Evolutionary conservation across 1,140 invertebrate genomes (phyloP), one percentile per base, ranked within the genome.

Genomic region (Aphidius ervi): DNA sequence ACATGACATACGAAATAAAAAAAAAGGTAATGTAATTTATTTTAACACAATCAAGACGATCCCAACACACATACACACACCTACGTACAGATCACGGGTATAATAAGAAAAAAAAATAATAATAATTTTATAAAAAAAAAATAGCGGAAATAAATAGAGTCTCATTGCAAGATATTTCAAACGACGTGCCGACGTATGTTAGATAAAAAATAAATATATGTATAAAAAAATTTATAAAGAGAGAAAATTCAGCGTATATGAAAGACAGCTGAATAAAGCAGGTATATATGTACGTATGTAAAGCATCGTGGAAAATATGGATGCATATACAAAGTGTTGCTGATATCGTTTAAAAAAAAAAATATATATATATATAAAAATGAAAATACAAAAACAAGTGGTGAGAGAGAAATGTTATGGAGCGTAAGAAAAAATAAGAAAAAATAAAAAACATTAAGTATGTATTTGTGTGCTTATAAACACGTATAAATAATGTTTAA

Each of bases 141-240:
- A 31, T 46, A 23, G 23, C 43, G 42, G 43, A 56, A 46, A 48
- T 9, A 49, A 23, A 58, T 8, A 41, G 9, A 56, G 43, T 16
- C 42, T 60, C 57, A 61, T 58, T 65, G 49, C 49, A 39, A 58
- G 46, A 46, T 64, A 58, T 64, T 58, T 61, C 56, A 61, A 61
- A 61, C 59, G 55, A 57, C 45, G 40, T 46, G 56, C 63, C 63
- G 58, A 60, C 53, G 23, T 31, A 31, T 31, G 23, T 31, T 31
- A 31, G 23, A 31, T 31, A 31, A 31, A 31, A 31, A 31, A 31
- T 31, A 31, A 31, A 31, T 31, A 31, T 31, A 31, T 31, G 1
- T 31, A 31, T 31, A 31, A 3, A 4, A 31, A 31, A 31, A 1
- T 0, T 2, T 31, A 0, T 31, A 31, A 31, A 37, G 7, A 31